phyloP scores from a whole-genome alignment of 2,797 vertebrate genomes.

The Rhinogobio ventralis region DNA sequence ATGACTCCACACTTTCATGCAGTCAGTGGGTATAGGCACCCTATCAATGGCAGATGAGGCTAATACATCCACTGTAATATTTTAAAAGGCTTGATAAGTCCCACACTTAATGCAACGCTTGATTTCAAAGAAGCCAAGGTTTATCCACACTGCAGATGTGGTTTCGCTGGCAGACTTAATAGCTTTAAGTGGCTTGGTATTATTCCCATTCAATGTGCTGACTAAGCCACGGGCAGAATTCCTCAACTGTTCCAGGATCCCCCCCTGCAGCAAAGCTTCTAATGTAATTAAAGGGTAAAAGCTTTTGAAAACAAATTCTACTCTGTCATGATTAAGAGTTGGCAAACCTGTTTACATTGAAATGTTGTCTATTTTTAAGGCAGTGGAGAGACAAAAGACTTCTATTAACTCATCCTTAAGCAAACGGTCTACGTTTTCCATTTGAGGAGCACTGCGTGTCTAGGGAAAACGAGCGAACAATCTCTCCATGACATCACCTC shows the following conservation, averaged over 20 bases:
- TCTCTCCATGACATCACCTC: conserved; percentile 20
- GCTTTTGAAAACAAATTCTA: conserved; percentile 54
- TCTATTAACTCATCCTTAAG: conserved; percentile 26
- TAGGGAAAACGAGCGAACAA: conserved; percentile 16
- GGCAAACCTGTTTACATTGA: conserved; percentile 38
- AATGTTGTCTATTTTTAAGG: conserved; percentile 28
- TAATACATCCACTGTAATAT: conserved; percentile 61
- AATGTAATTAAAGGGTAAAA: conserved; percentile 66
- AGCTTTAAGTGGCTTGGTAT: conserved; percentile 54
- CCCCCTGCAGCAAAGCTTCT: conserved; percentile 52
- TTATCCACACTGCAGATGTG: conserved; percentile 53
- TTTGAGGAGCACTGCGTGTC: neutral
- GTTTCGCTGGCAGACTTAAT: conserved; percentile 54
- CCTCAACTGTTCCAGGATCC: conserved; percentile 56
- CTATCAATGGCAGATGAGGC: conserved; percentile 59
- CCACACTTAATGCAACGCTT: conserved; percentile 54
- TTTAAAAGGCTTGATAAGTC: conserved; percentile 63
- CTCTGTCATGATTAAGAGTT: conserved; percentile 50
- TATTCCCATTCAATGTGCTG: conserved; percentile 61
- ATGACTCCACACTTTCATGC: conserved; percentile 57
- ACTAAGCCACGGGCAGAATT: conserved; percentile 60
- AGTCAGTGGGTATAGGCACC: conserved; percentile 41
- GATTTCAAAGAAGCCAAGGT: conserved; percentile 39
- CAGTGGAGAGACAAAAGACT: conserved; percentile 34
- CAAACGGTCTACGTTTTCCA: conserved; percentile 14